Base-by-base conservation (phyloP, 1,140 invertebrate species). In the Saxidomus purpurata region DNA sequence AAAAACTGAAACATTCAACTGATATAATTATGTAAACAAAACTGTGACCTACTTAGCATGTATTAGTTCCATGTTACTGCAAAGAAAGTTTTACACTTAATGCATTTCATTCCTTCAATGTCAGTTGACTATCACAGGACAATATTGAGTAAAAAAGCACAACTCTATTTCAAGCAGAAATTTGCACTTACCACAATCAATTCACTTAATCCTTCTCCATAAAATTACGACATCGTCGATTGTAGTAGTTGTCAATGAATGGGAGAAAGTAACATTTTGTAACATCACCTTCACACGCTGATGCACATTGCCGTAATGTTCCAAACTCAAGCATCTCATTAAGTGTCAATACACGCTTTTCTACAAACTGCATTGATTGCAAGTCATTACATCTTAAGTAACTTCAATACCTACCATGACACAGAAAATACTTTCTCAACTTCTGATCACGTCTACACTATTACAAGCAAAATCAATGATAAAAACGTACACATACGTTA, bases 351-450 rank as follows among this genome's bases (percentile, higher is more conserved):
- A 63, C 6, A 25, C 4, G 8, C 59, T 28, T 63, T 28, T 63
- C 59, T 28, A 63, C 28, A 28, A 40, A 43, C 36, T 19, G 28
- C 76, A 31, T 52, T 79, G 76, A 79, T 59, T 17, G 6, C 22
- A 47, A 1, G 3, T 15, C 49, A 76, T 49, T 49, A 47, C 8
- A 13, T 52, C 15, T 76, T 43, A 79, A 79, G 19, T 55, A 22
- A 79, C 28, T 52, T 79, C 47, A 76, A 52, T 59, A 55, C 76
- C 40, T 34, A 79, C 28, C 31, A 38, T 79, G 76, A 55, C 47
- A 52, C 49, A 79, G 47, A 79, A 79, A 79, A 79, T 79, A 79
- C 47, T 55, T 79, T 59, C 76, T 36, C 9, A n/a, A 79, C 15
- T 36, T 25, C 1, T 15, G 2, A 36, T 79, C 76, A 79, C 76